phyloP scores from a whole-genome alignment of 2,888 invertebrate genomes.

The Rotaria sp. region DNA sequence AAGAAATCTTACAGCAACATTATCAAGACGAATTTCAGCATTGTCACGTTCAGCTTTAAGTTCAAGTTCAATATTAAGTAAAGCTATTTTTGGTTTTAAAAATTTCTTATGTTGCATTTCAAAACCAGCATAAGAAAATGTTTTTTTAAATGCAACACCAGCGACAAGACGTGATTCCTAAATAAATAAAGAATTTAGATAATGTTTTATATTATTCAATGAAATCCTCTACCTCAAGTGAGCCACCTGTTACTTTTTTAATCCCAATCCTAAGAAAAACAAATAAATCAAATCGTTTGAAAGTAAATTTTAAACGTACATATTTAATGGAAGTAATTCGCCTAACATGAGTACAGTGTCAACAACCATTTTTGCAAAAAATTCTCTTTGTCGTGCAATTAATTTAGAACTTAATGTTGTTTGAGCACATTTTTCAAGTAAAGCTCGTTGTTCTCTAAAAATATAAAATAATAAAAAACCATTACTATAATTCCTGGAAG shows the following conservation, averaged over 20 bases:
- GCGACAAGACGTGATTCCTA: conserved; percentile 79
- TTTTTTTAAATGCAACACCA: conserved; percentile 97
- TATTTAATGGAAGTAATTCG: conserved; percentile 80
- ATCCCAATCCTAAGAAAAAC: conserved; percentile 68
- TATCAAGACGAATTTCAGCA: conserved; percentile 89
- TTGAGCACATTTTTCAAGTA: conserved; percentile 73
- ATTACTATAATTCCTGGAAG: too few species aligned
- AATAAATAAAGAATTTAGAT: too few species aligned
- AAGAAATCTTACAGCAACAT: conserved; percentile 56
- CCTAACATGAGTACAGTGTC: conserved; percentile 85
- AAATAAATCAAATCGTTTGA: not conserved
- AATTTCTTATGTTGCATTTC: conserved; percentile 99
- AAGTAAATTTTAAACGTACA: conserved; percentile 57
- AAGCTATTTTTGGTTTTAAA: conserved; percentile 76
- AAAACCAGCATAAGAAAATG: conserved; percentile 98
- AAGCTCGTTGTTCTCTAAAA: conserved; percentile 46
- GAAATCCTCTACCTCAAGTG: conserved; percentile 50
- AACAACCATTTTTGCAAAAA: conserved; percentile 93
- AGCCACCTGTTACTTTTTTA: conserved; percentile 74
- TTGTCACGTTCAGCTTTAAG: conserved; percentile 95
- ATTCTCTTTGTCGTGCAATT: conserved; percentile 85
- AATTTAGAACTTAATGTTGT: conserved; percentile 95
- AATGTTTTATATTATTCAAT: too few species aligned
- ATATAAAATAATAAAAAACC: too few species aligned
- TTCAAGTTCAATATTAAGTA: conserved; percentile 92